Conservation (phyloP, 2,113 vertebrate genomes). For the Taurulus bubalis region DNA sequence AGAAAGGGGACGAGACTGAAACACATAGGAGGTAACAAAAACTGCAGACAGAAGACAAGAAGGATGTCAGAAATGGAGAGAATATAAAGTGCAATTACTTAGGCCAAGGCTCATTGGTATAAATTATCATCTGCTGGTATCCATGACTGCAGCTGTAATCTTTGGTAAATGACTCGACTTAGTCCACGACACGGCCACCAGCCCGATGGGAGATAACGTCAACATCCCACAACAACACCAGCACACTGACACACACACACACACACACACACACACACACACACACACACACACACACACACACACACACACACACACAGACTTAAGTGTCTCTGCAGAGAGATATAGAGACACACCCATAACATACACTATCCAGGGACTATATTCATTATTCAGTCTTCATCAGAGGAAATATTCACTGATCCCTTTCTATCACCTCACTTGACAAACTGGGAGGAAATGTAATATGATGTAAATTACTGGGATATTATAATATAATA, state of each 20-base stretch:
- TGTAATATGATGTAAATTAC: slow-evolving; percentile 45
- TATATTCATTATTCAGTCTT: slow-evolving; percentile 23
- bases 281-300: neutral
- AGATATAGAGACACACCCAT: slow-evolving; percentile 14
- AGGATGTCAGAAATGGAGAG: slow-evolving; percentile 27
- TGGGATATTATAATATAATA: slow-evolving; percentile 56
- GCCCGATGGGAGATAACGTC: slow-evolving; percentile 67
- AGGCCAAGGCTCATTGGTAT: slow-evolving; percentile 69
- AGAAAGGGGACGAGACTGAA: slow-evolving; percentile 16
- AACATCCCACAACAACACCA: slow-evolving; percentile 60
- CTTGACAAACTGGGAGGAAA: slow-evolving; percentile 49
- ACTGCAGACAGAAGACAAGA: slow-evolving; percentile 15
- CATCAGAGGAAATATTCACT: slow-evolving; percentile 54
- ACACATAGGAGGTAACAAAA: slow-evolving; percentile 31
- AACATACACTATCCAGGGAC: slow-evolving; percentile 4
- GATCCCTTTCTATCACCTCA: slow-evolving; percentile 25
- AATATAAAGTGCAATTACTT: slow-evolving; percentile 44
- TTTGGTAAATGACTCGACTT: slow-evolving; percentile 76
- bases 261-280: slow-evolving; percentile 5
- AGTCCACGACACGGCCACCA: slow-evolving; percentile 67
- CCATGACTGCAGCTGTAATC: slow-evolving; percentile 74
- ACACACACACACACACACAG: slow-evolving; percentile 1
- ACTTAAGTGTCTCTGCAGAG: slow-evolving; percentile 11
- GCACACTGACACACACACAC: slow-evolving; percentile 23
- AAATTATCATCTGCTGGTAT: slow-evolving; percentile 70